Percentiles rank a stretch among this genome's conserved stretches.
phyloP scores from a whole-genome alignment of 92 coral and sea anemone species.

The Bergia puertoricense region DNA sequence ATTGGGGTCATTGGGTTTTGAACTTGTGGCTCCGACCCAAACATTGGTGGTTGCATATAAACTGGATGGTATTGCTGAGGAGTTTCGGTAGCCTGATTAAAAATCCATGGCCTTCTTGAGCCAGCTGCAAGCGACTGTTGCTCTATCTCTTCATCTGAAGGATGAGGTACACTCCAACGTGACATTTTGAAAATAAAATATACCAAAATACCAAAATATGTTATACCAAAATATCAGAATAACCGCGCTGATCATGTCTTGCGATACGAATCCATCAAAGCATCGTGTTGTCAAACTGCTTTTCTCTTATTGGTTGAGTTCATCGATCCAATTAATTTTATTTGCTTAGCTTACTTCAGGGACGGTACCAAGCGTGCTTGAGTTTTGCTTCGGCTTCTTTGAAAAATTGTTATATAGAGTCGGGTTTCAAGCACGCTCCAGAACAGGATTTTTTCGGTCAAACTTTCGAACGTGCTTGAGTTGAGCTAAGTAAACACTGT shows the following conservation, averaged over 20 bases:
- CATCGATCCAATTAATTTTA: slow-evolving; percentile 7
- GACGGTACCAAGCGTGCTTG: slow-evolving; percentile 13
- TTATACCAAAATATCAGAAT: background rate
- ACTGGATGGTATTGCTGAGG: background rate
- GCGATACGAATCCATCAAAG: slow-evolving; percentile 8
- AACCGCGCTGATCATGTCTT: slow-evolving; percentile 10
- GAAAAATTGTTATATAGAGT: slow-evolving; percentile 7
- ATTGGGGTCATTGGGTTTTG: background rate
- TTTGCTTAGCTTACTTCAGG: slow-evolving; percentile 26
- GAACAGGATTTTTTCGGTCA: too few relatives aligned
- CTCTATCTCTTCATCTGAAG: slow-evolving; percentile 5
- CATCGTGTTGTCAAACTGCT: slow-evolving; percentile 21
- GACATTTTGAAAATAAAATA: slow-evolving; percentile 14
- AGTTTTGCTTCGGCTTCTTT: slow-evolving; percentile 21
- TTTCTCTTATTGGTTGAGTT: slow-evolving; percentile 26
- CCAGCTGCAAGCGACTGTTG: slow-evolving; percentile 6
- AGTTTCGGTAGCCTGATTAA: slow-evolving; percentile 17
- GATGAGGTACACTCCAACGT: slow-evolving; percentile 5
- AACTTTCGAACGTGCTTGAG: too few relatives aligned
- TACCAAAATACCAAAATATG: background rate
- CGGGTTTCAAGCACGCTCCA: slow-evolving; percentile 8
- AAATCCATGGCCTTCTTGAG: background rate
- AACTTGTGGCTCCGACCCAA: background rate
- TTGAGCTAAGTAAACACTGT: too few relatives aligned
- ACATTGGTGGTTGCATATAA: background rate